Percentiles rank a stretch among this genome's conserved stretches.
Conservation (phyloP, 1,140 invertebrate genomes). For the Lepidurus apus region DNA sequence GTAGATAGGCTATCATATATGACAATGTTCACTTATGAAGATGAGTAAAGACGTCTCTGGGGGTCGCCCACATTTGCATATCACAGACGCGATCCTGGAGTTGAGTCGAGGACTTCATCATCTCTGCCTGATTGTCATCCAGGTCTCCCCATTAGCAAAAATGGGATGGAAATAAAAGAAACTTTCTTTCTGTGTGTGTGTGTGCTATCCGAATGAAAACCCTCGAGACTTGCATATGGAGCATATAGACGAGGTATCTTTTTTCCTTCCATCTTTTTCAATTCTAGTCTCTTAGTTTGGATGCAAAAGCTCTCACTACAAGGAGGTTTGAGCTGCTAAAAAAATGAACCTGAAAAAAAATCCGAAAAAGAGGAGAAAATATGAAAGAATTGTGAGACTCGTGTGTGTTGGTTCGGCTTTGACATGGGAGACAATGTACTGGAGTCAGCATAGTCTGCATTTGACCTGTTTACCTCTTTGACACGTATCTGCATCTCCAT, state of each 20-base stretch:
- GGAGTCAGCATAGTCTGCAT: background rate
- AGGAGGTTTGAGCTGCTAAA: background rate
- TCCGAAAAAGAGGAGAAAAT: background rate
- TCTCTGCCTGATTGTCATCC: conserved; percentile 18
- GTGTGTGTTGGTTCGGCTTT: background rate
- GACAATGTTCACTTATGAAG: conserved; percentile 22
- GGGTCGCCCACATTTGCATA: background rate
- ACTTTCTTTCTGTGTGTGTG: background rate
- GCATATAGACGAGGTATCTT: conserved; percentile 1
- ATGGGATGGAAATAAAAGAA: conserved; percentile 9
- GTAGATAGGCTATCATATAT: conserved; percentile 3
- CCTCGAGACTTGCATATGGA: background rate
- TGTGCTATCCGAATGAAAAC: background rate
- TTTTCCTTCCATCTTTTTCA: background rate
- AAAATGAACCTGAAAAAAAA: background rate
- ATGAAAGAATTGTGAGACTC: background rate
- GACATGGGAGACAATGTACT: background rate
- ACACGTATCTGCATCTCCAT: conserved; percentile 3
- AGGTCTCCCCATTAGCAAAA: conserved; percentile 18
- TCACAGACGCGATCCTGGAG: background rate
- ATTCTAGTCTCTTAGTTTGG: background rate
- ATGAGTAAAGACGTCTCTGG: conserved; percentile 18
- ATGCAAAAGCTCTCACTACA: background rate
- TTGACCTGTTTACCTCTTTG: conserved; percentile 14
- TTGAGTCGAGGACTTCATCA: background rate